These are phyloP conservation scores for Sorex maritimensis DNA, from an alignment of 2,797 vertebrate species.

Conservation along the genomic window DNA sequence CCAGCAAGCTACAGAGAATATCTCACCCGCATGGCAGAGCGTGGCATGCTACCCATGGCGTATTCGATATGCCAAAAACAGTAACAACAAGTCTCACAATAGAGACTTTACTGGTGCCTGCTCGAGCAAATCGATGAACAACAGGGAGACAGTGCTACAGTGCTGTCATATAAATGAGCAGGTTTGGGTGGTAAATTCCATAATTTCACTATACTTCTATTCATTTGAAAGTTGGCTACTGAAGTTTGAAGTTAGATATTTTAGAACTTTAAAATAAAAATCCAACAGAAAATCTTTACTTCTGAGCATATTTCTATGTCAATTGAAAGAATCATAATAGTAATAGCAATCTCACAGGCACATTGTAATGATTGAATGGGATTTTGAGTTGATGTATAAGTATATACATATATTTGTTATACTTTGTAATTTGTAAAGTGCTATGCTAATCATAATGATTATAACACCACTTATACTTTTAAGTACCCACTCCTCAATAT, in stretches of 20 bases:
- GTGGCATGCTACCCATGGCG: too few relatives aligned
- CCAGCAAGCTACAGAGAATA: too few relatives aligned
- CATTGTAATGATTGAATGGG: neutral
- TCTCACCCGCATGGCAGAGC: too few relatives aligned
- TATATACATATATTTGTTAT: neutral
- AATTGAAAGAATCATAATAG: neutral
- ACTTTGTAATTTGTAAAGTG: conserved; percentile 59
- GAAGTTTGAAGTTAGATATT: conserved; percentile 53
- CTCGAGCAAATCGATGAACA: neutral
- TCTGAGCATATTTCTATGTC: conserved; percentile 27
- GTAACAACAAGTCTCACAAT: too few relatives aligned
- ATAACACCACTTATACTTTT: conserved; percentile 37
- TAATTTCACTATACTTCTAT: conserved; percentile 6
- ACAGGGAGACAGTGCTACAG: neutral
- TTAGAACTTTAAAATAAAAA: conserved; percentile 4
- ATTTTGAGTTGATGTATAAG: conserved; percentile 6
- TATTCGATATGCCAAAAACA: too few relatives aligned
- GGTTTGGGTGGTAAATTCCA: neutral
- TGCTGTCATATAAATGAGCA: neutral
- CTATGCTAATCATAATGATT: conserved; percentile 61
- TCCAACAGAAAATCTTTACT: neutral
- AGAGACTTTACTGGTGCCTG: neutral
- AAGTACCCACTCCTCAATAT: conserved; percentile 9
- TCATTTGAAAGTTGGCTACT: neutral
- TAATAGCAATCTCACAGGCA: neutral